Evolutionary conservation across 1,140 invertebrate genomes (phyloP).

Genomic region (Acromyrmex charruanus): DNA sequence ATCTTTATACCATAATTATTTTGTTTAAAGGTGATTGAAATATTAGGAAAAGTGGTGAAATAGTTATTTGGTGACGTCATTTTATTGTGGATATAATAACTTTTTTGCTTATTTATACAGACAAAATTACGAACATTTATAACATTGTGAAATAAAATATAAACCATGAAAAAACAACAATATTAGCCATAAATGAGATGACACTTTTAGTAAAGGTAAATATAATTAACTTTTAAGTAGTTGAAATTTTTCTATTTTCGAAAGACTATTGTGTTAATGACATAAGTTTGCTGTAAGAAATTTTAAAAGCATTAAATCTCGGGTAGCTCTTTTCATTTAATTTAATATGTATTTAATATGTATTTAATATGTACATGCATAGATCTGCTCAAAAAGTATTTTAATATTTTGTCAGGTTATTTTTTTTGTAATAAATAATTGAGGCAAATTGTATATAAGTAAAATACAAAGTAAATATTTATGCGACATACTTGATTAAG

Average conservation of each 20-base stretch:
- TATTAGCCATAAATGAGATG: background rate
- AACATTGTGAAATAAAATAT: background rate
- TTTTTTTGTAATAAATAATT: background rate
- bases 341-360: background rate
- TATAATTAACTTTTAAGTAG: background rate
- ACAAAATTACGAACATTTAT: background rate
- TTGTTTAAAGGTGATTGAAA: conserved; percentile 4
- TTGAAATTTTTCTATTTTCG: background rate
- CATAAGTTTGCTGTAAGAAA: background rate
- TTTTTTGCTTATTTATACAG: background rate
- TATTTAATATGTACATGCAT: background rate
- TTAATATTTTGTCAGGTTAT: background rate
- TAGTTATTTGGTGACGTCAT: background rate
- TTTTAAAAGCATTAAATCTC: background rate
- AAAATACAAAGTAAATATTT: background rate
- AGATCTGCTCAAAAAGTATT: background rate
- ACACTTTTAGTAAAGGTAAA: conserved; percentile 5
- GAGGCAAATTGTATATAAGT: background rate
- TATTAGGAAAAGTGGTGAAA: conserved; percentile 24
- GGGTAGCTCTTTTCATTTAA: background rate
- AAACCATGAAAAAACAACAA: conserved; percentile 23
- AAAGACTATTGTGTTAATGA: background rate
- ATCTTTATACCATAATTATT: background rate
- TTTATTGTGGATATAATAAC: background rate
- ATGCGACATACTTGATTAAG: background rate